Conservation (phyloP, 2,797 vertebrate species). For the Hippocampus kuda region DNA sequence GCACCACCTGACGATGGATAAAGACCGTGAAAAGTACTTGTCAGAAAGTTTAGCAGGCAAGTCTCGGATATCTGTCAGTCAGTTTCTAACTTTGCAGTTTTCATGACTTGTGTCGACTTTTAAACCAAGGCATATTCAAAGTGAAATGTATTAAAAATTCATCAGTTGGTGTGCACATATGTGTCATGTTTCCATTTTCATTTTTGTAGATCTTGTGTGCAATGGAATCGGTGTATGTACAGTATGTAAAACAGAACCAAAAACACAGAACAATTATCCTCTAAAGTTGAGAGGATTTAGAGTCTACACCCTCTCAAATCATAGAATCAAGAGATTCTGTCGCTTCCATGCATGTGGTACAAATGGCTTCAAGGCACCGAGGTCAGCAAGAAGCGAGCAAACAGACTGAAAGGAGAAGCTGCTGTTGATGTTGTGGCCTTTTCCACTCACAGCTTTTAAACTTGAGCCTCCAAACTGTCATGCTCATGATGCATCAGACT, state of each 20-base stretch:
- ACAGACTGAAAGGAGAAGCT: constrained; percentile 10
- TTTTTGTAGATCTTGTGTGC: too few relatives aligned
- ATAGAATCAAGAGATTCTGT: not conserved
- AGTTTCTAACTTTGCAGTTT: not conserved
- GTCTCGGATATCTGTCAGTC: not conserved
- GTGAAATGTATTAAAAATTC: not conserved
- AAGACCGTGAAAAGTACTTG: not conserved
- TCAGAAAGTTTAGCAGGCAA: not conserved
- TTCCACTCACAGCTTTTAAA: constrained; percentile 31
- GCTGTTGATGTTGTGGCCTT: constrained; percentile 11
- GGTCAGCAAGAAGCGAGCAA: constrained; percentile 7
- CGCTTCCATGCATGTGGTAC: constrained; percentile 7
- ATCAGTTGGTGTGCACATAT: not conserved
- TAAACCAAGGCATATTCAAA: not conserved
- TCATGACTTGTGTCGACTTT: not conserved
- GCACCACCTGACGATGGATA: not conserved
- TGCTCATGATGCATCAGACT: constrained; percentile 19
- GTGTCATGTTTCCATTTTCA: too few relatives aligned
- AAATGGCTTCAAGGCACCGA: constrained; percentile 25
- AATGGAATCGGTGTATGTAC: too few relatives aligned
- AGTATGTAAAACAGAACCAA: too few relatives aligned
- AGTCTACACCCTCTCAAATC: not conserved
- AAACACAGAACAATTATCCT: too few relatives aligned
- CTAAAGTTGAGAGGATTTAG: not conserved
- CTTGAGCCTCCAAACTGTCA: constrained; percentile 31